Evolutionary conservation across 1,140 invertebrate species (phyloP).

Genomic region (Delia radicum): DNA sequence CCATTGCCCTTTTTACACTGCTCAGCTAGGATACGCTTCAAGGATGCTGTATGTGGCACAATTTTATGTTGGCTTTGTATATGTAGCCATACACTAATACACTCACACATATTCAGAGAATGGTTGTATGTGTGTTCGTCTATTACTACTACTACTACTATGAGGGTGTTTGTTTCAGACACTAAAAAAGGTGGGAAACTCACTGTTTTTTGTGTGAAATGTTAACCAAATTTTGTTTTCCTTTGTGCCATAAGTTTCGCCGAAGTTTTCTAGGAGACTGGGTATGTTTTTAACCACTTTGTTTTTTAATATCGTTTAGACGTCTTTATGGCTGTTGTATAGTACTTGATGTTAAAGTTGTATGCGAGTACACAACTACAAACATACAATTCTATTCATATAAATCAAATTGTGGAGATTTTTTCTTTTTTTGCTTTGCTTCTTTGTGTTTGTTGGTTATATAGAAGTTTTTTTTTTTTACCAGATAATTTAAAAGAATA

Average conservation of each 20-base stretch:
- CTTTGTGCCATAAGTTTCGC: not conserved
- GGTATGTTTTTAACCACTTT: not conserved
- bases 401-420: constrained; percentile 17
- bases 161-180: not conserved
- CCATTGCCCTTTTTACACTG: not conserved
- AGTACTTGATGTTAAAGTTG: not conserved
- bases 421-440: not conserved
- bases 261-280: not conserved
- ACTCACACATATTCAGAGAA: no score
- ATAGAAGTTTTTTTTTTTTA: not conserved
- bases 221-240: not conserved
- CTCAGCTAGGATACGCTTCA: not conserved
- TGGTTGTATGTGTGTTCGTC: no score
- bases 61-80: not conserved
- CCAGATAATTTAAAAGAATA: not conserved
- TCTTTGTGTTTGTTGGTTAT: not conserved
- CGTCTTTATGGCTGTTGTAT: constrained; percentile 8
- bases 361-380: not conserved
- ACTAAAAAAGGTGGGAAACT: not conserved
- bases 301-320: constrained; percentile 9
- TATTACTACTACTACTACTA: not conserved
- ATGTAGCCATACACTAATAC: no score
- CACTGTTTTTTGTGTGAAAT: not conserved
- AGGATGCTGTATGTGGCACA: not conserved
- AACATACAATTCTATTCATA: not conserved